These are phyloP conservation scores for Parazoanthus darwini DNA, from an alignment of 92 coral and sea anemone species.

Conservation along the genomic window DNA sequence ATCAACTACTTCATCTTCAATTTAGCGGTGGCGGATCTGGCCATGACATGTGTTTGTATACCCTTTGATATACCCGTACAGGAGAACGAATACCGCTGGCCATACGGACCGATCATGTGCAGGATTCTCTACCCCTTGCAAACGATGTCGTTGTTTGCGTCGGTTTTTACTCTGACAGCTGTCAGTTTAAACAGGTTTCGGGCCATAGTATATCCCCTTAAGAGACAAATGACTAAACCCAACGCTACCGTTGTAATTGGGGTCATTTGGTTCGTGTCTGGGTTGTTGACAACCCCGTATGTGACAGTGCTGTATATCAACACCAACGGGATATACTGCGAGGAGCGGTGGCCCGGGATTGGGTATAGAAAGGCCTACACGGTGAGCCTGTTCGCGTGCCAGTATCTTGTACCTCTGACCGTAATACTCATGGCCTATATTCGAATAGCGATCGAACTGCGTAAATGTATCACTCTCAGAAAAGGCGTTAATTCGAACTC, in stretches of 20 bases:
- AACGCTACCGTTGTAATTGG: conserved; percentile 59
- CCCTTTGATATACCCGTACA: conserved; percentile 95
- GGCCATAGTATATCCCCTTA: conserved; percentile 92
- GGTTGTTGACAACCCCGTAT: conserved; percentile 68
- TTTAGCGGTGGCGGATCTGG: conserved; percentile 88
- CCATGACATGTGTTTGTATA: conserved; percentile 86
- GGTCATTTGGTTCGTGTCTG: conserved; percentile 70
- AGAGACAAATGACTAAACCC: conserved; percentile 72
- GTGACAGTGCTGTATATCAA: conserved; percentile 54
- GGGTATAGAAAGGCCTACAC: conserved; percentile 79
- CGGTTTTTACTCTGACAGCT: conserved; percentile 90
- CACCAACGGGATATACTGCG: conserved; percentile 48
- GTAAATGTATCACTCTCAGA: conserved; percentile 55
- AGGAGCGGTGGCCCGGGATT: conserved; percentile 74
- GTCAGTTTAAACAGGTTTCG: conserved; percentile 91
- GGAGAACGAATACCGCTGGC: conserved; percentile 86
- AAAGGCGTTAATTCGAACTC: conserved; percentile 60
- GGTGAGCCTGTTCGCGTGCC: conserved; percentile 70
- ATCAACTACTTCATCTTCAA: conserved; percentile 93
- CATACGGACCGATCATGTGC: conserved; percentile 85
- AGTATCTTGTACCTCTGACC: conserved; percentile 76
- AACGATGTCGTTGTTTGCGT: conserved; percentile 87
- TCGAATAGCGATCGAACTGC: conserved; percentile 76
- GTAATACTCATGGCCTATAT: conserved; percentile 77
- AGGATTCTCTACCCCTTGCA: conserved; percentile 84